A percentile compares a stretch with the other conserved stretches of the same genome.
These are phyloP conservation scores for Adrianichthys oophorus DNA, from an alignment of 2,797 vertebrate species.

Conservation along the genomic window DNA sequence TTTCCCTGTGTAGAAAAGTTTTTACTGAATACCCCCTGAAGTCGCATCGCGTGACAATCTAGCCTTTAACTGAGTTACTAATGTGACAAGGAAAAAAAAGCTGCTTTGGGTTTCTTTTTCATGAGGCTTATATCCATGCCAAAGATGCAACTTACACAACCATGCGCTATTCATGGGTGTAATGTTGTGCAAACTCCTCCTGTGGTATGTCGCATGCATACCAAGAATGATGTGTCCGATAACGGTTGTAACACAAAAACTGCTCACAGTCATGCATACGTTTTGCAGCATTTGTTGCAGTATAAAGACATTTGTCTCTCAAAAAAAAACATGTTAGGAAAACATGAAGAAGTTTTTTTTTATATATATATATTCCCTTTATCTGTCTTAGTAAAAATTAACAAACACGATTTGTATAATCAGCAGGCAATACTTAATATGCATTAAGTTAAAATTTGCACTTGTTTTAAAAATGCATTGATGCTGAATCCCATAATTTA, in stretches of 20 bases:
- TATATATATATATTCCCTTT: not conserved
- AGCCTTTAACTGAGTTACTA: slow-evolving; percentile 12
- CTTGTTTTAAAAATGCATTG: too few relatives aligned
- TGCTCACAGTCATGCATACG: slow-evolving; percentile 3
- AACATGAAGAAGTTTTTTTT: slow-evolving; percentile 6
- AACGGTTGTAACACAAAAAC: slow-evolving; percentile 25
- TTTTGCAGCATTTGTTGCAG: slow-evolving; percentile 44
- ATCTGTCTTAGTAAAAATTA: not conserved
- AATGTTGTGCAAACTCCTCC: not conserved
- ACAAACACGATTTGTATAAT: too few relatives aligned
- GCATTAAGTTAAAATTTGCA: slow-evolving; percentile 50
- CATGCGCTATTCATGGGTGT: slow-evolving; percentile 37
- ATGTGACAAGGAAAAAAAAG: slow-evolving; percentile 13
- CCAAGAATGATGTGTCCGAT: slow-evolving; percentile 5
- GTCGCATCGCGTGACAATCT: slow-evolving; percentile 24
- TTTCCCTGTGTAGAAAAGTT: slow-evolving; percentile 30
- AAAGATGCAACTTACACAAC: slow-evolving; percentile 69
- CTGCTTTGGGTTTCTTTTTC: slow-evolving; percentile 39
- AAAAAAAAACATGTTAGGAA: slow-evolving; percentile 32
- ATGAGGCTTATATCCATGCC: slow-evolving; percentile 77
- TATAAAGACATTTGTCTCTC: slow-evolving; percentile 45
- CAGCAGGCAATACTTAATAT: slow-evolving; percentile 2
- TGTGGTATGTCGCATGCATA: slow-evolving; percentile 5
- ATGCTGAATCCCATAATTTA: too few relatives aligned
- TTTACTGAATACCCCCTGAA: slow-evolving; percentile 12